phyloP scores from a whole-genome alignment of 2,888 invertebrate species.

The Andricus quercusramuli region DNA sequence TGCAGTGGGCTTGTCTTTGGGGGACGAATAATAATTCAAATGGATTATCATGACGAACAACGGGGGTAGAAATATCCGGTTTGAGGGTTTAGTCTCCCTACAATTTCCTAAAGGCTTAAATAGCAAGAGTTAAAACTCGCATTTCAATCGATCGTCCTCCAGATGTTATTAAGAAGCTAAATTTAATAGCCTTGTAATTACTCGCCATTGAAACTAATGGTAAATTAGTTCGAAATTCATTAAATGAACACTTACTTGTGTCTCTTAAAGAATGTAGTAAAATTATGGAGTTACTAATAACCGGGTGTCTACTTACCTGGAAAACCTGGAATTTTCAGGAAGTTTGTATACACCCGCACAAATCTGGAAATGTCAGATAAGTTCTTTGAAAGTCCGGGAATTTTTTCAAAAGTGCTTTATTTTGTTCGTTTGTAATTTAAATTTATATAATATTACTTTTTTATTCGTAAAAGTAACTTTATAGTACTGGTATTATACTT shows the following conservation, averaged over 20 bases:
- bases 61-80: constrained; percentile 32
- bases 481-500: no score
- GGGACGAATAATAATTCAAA: constrained; percentile 28
- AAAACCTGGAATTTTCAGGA: no score
- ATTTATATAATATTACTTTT: no score
- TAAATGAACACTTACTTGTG: background rate
- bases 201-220: background rate
- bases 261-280: background rate
- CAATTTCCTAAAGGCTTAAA: constrained; percentile 12
- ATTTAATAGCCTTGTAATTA: background rate
- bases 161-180: background rate
- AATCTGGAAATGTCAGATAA: no score
- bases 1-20: background rate
- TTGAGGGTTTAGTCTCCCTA: background rate
- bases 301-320: no score
- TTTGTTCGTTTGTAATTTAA: no score
- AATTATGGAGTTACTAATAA: no score
- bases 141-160: background rate
- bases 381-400: no score
- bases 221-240: background rate
- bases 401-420: no score
- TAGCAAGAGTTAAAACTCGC: background rate
- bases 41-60: constrained; percentile 15
- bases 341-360: no score
- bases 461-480: no score